Percentiles rank a stretch among this genome's conserved stretches.
Evolutionary conservation across 2,888 invertebrate genomes (phyloP).

Genomic region (Platycnemis pennipes): DNA sequence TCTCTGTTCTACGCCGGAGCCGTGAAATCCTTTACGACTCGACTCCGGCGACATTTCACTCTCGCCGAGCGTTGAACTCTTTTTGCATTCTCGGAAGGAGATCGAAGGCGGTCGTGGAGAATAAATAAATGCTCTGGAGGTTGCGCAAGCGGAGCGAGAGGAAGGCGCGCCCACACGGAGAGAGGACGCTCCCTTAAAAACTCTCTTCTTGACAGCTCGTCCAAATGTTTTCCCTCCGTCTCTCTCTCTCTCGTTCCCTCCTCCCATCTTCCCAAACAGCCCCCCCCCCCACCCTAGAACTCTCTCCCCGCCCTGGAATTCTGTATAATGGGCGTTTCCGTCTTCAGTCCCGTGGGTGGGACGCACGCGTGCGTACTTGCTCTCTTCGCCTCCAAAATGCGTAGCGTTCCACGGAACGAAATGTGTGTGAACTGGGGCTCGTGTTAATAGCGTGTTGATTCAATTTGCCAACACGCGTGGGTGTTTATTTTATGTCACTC

Average conservation of each 20-base stretch:
- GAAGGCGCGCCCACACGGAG: background rate
- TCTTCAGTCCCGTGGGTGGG: background rate
- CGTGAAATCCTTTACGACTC: background rate
- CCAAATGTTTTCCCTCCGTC: constrained; percentile 6
- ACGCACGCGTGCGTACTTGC: background rate
- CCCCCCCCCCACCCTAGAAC: no score
- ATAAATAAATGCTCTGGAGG: background rate
- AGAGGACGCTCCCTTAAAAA: background rate
- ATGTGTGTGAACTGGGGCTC: background rate
- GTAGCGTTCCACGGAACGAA: background rate
- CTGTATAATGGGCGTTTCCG: background rate
- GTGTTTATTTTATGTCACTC: background rate
- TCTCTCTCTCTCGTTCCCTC: no score
- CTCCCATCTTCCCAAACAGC: no score
- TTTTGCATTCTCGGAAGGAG: background rate
- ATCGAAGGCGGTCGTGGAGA: background rate
- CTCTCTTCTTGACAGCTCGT: background rate
- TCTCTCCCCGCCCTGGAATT: background rate
- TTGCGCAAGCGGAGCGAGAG: background rate
- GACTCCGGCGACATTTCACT: constrained; percentile 9
- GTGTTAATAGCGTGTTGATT: background rate
- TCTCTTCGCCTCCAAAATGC: no score
- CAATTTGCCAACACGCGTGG: background rate
- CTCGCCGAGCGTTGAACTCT: background rate
- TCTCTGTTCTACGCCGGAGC: background rate